phyloP scores from a whole-genome alignment of 2,113 vertebrate species.

The Ascaphus truei region DNA sequence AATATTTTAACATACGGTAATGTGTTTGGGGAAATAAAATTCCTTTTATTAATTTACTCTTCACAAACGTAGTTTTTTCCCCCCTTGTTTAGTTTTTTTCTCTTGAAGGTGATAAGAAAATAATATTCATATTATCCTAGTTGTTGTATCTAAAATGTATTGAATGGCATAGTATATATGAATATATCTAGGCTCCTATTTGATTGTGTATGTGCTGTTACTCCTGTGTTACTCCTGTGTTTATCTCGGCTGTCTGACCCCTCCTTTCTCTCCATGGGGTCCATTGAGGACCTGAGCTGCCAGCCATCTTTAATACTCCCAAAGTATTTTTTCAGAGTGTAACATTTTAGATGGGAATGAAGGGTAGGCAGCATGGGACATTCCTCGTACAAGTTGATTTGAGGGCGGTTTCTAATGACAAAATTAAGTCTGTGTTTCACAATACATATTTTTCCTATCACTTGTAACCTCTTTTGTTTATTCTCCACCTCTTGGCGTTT shows the following conservation, averaged over 20 bases:
- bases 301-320: neutral
- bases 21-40: slow-evolving; percentile 7
- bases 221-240: no score
- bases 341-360: slow-evolving; percentile 17
- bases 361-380: slow-evolving; percentile 13
- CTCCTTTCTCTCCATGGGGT: neutral
- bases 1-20: no score
- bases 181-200: slow-evolving; percentile 19
- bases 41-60: neutral
- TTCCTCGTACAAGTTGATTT: slow-evolving; percentile 9
- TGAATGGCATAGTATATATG: no score
- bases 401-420: slow-evolving; percentile 25
- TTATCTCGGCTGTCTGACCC: slow-evolving; percentile 1
- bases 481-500: slow-evolving; percentile 17
- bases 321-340: neutral
- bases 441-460: slow-evolving; percentile 25
- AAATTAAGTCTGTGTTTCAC: slow-evolving; percentile 27
- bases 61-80: no score
- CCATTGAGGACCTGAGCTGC: neutral
- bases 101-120: neutral
- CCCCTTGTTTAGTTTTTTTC: no score
- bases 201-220: no score
- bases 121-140: no score
- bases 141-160: slow-evolving; percentile 16
- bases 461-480: slow-evolving; percentile 23